A percentile compares a stretch with the other conserved stretches of the same genome.
phyloP scores from a whole-genome alignment of 1,140 invertebrate genomes.

The Ridgeia piscesae region DNA sequence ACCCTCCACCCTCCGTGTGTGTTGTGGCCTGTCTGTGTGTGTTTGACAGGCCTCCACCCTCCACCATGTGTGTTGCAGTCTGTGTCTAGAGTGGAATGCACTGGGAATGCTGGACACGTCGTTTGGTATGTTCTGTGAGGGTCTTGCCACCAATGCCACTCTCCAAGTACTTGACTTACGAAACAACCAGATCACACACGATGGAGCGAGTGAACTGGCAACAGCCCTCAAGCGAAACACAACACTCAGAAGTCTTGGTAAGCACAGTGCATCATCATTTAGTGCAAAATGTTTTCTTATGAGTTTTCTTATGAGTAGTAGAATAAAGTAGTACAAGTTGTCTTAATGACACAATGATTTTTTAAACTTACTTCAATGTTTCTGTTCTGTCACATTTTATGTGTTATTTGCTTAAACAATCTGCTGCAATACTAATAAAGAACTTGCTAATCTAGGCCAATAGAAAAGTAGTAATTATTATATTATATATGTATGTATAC shows the following conservation, averaged over 20 bases:
- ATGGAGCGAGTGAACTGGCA: constrained; percentile 50
- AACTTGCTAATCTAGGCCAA: too few relatives aligned
- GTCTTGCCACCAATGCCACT: constrained; percentile 44
- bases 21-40: not conserved
- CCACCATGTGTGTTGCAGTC: constrained; percentile 35
- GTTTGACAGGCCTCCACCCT: not conserved
- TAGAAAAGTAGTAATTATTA: too few relatives aligned
- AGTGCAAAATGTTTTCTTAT: not conserved
- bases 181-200: constrained; percentile 58
- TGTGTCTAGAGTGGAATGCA: constrained; percentile 58
- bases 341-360: too few relatives aligned
- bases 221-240: constrained; percentile 49
- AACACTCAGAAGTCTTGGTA: constrained; percentile 50
- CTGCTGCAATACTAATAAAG: too few relatives aligned
- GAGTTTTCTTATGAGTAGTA: not conserved
- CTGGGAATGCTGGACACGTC: constrained; percentile 53
- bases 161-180: constrained; percentile 53
- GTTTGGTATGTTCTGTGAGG: constrained; percentile 56
- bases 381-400: too few relatives aligned
- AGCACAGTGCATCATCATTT: too few relatives aligned
- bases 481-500: too few relatives aligned
- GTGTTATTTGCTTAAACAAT: too few relatives aligned
- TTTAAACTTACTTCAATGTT: too few relatives aligned
- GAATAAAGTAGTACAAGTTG: too few relatives aligned
- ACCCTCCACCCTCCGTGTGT: too few relatives aligned